Base-by-base conservation (phyloP, 2,888 invertebrate genomes). In the Clanis bilineata region DNA sequence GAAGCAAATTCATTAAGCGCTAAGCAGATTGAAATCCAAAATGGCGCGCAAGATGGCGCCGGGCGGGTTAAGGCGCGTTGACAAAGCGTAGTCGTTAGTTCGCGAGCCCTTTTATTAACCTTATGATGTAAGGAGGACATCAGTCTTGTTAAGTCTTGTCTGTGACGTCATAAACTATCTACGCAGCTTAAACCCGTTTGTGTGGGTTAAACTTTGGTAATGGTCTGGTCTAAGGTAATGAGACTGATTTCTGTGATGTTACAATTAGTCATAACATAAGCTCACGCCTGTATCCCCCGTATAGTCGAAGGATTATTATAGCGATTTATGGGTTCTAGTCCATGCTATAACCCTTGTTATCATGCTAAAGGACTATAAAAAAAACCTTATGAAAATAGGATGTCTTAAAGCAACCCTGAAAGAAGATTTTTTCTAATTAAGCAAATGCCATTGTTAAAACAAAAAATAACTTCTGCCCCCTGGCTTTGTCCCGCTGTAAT, bases 51-150 rank as follows among this genome's bases (percentile, higher is more conserved):
- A 90, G 88, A 89, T 88, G 90, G 90, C 88, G 87, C 63, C 74
- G 75, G 78, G 80, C 75, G 82, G 82, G 84, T 84, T 90, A 86
- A 90, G 87, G 86, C 91, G 85, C 86, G 88, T 86, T 92, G 93
- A 93, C 92, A 92, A 92, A 93, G 92, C 89, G 90, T 62, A 78
- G 81, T 90, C 92, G 93, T 92, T 92, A 93, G 92, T 90, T 88
- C 80, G 77, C 82, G 84, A 91, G 91, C 90, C 91, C 91, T 90
- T 92, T 93, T 93, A 93, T 92, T 93, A 93, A 93, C 92, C 90
- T 92, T 92, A 92, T 93, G 93, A 92, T 89, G 91, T 89, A 93
- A 88, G 90, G 80, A 78, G 82, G 83, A 81, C 86, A 91, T 92
- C 86, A 70, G 72, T 88, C 88, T 88, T 88, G 78, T 81, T 80